Conservation (phyloP, 2,888 invertebrate species). For the Julus scanicus region DNA sequence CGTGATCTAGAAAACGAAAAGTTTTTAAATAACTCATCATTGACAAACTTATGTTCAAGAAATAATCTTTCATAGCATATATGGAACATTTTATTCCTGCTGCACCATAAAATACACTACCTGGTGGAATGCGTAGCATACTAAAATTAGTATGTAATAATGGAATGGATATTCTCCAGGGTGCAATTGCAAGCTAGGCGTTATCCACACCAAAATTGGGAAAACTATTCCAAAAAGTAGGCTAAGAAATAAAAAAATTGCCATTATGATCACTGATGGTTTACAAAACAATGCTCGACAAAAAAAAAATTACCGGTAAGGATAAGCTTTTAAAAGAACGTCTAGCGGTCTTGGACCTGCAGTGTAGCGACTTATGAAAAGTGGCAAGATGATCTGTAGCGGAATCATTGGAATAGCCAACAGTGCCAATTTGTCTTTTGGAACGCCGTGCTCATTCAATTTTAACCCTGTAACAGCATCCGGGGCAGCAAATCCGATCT, state of each 20-base stretch:
- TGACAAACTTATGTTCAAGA: no score
- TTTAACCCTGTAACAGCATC: constrained; percentile 96
- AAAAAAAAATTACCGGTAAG: constrained; percentile 72
- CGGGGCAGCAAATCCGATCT: constrained; percentile 95
- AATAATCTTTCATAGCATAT: no score
- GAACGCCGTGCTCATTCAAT: constrained; percentile 94
- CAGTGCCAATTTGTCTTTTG: constrained; percentile 92
- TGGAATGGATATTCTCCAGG: constrained; percentile 76
- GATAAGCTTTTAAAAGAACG: constrained; percentile 88
- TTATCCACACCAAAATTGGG: constrained; percentile 84
- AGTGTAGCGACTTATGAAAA: constrained; percentile 84
- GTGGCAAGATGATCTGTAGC: constrained; percentile 89
- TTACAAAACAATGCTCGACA: neutral
- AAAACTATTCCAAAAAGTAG: constrained; percentile 86
- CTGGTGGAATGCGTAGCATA: constrained; percentile 90
- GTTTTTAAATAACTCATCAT: no score
- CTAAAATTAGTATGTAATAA: constrained; percentile 78
- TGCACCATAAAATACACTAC: constrained; percentile 67
- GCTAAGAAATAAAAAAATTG: constrained; percentile 68
- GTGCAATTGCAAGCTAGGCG: constrained; percentile 72
- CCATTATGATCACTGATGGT: neutral
- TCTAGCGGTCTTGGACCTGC: constrained; percentile 89
- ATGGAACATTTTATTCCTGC: no score
- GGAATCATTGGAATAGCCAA: constrained; percentile 94
- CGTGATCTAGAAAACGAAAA: constrained; percentile 77